phyloP scores from a whole-genome alignment of 2,888 invertebrate species.

The Lomographa bimaculata region DNA sequence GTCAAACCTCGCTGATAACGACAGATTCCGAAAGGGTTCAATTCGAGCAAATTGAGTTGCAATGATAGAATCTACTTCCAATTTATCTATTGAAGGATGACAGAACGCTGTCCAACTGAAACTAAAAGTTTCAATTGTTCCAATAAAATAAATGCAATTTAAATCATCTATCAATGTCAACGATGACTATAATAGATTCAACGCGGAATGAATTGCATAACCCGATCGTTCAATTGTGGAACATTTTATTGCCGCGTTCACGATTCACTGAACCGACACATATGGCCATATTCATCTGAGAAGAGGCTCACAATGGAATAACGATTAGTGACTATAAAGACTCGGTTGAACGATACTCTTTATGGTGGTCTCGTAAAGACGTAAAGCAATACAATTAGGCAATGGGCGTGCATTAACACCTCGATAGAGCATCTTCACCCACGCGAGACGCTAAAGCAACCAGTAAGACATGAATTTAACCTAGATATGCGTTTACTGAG shows the following conservation, averaged over 20 bases:
- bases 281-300: slow-evolving; percentile 48
- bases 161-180: slow-evolving; percentile 21
- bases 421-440: slow-evolving; percentile 65
- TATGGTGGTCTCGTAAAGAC: slow-evolving; percentile 59
- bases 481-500: slow-evolving; percentile 53
- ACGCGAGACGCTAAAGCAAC: slow-evolving; percentile 57
- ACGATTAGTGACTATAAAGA: slow-evolving; percentile 72
- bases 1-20: slow-evolving; percentile 71
- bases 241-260: slow-evolving; percentile 47
- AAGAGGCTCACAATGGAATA: slow-evolving; percentile 55
- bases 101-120: background rate
- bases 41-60: slow-evolving; percentile 55
- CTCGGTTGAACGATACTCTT: slow-evolving; percentile 57
- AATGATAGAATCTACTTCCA: slow-evolving; percentile 30
- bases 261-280: slow-evolving; percentile 42
- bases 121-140: slow-evolving; percentile 11
- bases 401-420: slow-evolving; percentile 79
- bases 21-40: slow-evolving; percentile 49
- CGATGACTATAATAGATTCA: slow-evolving; percentile 39
- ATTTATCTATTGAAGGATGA: slow-evolving; percentile 3
- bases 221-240: slow-evolving; percentile 38
- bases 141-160: slow-evolving; percentile 16
- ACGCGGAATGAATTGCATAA: slow-evolving; percentile 39
- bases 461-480: slow-evolving; percentile 59
- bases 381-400: slow-evolving; percentile 80